Base-by-base conservation (phyloP, 2,888 invertebrate species). In the Ligdia adustata region DNA sequence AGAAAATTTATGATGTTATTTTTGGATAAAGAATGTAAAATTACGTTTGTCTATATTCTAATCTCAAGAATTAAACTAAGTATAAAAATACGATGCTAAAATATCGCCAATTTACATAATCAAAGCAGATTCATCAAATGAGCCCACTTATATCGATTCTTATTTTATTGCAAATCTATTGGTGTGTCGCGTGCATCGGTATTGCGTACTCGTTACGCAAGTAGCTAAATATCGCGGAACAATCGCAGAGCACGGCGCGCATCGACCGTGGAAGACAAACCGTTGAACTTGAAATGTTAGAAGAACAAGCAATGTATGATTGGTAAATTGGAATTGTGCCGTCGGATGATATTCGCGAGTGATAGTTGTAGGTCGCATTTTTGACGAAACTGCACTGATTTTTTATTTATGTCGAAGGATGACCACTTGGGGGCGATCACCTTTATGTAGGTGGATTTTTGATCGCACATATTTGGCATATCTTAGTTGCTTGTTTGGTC, bases 331-430 rank as follows among this genome's bases (percentile, higher is more conserved):
- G 9, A n/a, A 1, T 14, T 29, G 16, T 11, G n/a, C 28, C 0
- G 7, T 12, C 16, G 4, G 4, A 9, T 39, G 22, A 31, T 20
- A 32, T 48, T 48, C 37, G 35, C 35, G 12, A 37, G 28, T 18
- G 16, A 32, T 38, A 12, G 4, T 4, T 28, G 29, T 28, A 34
- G 34, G 24, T 40, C 35, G 39, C 16, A 16, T 37, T 44, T 43
- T 40, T 40, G 39, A 44, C 13, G 35, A 44, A 50, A 43, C 35
- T 50, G 44, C 49, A 44, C 35, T 13, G 24, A 34, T 35, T 45
- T 46, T 16, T 51, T 57, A 31, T 50, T 49, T 49, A 27, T 29
- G 24, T 44, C 46, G 48, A 55, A 52, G 52, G 52, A 51, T 51
- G 13, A 40, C 33, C 7, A 18, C 31, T 47, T 33, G 3, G 26